Base-by-base conservation (phyloP, 2,797 vertebrate genomes). In the Schizopygopsis pylzovi region DNA sequence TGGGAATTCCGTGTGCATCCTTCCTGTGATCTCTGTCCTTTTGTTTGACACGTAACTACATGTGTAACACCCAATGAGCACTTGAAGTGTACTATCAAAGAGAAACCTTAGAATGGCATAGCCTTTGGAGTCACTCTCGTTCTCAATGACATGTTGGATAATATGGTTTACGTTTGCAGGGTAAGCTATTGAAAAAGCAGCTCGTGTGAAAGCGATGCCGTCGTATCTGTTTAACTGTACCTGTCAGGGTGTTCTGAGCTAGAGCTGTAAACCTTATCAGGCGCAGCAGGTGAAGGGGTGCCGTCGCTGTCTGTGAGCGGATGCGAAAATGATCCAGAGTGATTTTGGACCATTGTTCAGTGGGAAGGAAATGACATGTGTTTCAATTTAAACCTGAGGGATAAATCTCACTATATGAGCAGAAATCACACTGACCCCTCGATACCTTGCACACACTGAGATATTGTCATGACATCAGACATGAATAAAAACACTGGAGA, bases 361-460 rank as follows among this genome's bases (percentile, higher is more conserved):
- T 41, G 52, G 90, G 39, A 86, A 92, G 92, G 93, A 93, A 94
- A 16, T 3, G 47, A 54, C 94, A 95, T 95, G 92, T 95, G 94
- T 93, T 95, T 93, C 91, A 92, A 93, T 93, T 95, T 95, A 94
- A 92, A 91, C 90, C 89, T 9, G 83, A 83, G 82, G 90, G 92
- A 93, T 94, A 95, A 94, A 95, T 95, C 94, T 94, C 87, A 90
- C 89, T 89, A 91, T 93, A 94, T 92, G 91, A 93, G 92, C 86
- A 93, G 91, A 93, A 93, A 94, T 94, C 92, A 91, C 90, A 92
- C 94, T 94, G 94, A 94, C 94, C 93, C 92, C 92, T 93, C 93
- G 93, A 90, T 77, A 39, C 18, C 73, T 77, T 39, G 92, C 93
- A 94, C 90, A 91, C 89, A 91, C 92, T 91, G 92, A 92, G 93